phyloP scores from a whole-genome alignment of 2,113 vertebrate species.

The Chaetops frenatus region DNA sequence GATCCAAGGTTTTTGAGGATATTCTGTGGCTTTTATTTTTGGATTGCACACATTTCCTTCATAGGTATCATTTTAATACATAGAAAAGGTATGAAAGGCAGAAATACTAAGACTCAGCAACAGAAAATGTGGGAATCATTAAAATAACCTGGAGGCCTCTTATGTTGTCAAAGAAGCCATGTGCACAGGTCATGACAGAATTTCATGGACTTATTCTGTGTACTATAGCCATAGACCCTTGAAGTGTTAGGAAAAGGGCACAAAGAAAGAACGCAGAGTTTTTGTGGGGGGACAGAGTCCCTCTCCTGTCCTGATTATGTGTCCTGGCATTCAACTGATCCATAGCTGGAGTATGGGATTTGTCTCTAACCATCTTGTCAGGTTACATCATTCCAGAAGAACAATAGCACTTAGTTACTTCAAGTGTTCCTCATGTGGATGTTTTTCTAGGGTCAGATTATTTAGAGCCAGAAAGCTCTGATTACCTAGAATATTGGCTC shows the following conservation, averaged over 20 bases:
- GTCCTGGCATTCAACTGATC: not conserved
- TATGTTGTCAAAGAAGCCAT: not conserved
- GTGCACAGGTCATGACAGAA: not conserved
- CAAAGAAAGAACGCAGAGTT: not conserved
- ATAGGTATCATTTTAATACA: not conserved
- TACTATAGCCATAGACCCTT: not conserved
- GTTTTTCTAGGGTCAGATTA: not conserved
- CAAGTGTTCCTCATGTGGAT: not conserved
- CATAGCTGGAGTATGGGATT: not conserved
- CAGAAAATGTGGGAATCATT: not conserved
- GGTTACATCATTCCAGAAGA: not conserved
- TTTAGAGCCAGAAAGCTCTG: not conserved
- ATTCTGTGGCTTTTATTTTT: not conserved
- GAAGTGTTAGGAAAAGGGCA: not conserved
- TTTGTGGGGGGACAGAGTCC: not conserved
- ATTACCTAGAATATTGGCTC: not conserved
- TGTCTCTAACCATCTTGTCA: not conserved
- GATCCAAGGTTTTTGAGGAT: not conserved
- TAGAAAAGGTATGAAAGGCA: not conserved
- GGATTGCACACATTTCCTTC: not conserved
- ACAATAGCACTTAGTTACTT: rapidly evolving
- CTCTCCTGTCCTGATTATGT: not conserved
- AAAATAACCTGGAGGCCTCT: not conserved
- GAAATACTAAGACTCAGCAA: not conserved
- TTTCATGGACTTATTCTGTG: not conserved